Conservation (phyloP, 2,113 vertebrate species). For the Lepus timidus region DNA sequence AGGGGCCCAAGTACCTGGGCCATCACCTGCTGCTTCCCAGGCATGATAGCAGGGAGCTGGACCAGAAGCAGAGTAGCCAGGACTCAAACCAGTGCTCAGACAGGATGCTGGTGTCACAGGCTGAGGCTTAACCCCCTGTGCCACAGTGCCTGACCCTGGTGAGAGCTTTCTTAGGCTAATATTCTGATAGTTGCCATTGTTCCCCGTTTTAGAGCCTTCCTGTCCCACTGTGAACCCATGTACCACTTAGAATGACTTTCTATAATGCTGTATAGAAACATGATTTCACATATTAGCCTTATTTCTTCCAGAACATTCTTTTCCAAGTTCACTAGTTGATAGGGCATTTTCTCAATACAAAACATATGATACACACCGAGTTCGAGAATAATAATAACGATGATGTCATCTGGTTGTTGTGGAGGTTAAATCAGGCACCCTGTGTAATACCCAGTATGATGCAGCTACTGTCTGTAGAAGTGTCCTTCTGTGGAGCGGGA, state of each 20-base stretch:
- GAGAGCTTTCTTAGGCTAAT: background rate
- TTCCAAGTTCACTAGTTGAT: background rate
- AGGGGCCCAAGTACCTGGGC: too few relatives aligned
- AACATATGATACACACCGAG: background rate
- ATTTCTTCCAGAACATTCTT: slow-evolving; percentile 17
- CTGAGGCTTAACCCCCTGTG: too few relatives aligned
- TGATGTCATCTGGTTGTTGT: background rate
- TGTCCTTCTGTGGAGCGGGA: background rate
- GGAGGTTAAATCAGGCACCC: background rate
- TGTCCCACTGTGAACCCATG: background rate
- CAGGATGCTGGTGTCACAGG: too few relatives aligned
- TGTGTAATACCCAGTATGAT: background rate
- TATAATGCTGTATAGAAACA: background rate
- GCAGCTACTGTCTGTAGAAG: background rate
- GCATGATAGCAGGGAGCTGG: too few relatives aligned
- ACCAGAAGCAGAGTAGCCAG: too few relatives aligned
- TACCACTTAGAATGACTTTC: background rate
- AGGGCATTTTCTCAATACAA: background rate
- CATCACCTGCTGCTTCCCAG: too few relatives aligned
- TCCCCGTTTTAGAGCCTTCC: background rate
- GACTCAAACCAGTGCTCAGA: too few relatives aligned
- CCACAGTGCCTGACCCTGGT: too few relatives aligned
- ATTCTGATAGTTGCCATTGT: background rate
- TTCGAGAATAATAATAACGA: background rate
- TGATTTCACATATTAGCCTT: background rate